These are phyloP conservation scores for Toxotes chatareus DNA, from an alignment of 2,113 vertebrate genomes.

Conservation along the genomic window DNA sequence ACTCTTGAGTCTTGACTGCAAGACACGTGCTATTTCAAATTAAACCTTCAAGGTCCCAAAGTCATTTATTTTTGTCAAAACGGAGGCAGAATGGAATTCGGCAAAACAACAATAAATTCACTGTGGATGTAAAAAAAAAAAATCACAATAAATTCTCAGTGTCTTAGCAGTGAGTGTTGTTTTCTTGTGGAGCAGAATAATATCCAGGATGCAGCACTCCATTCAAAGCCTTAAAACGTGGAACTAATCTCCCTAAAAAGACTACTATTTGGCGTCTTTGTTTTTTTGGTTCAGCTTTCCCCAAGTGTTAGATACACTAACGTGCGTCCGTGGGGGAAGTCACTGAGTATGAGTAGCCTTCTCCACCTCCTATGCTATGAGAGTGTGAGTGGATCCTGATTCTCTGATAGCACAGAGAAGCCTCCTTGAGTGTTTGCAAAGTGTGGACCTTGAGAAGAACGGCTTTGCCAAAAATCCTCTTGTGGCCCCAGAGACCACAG, in stretches of 20 bases:
- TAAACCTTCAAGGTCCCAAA: slow-evolving; percentile 85
- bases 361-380: slow-evolving; percentile 56
- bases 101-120: slow-evolving; percentile 83
- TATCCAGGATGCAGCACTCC: slow-evolving; percentile 76
- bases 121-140: slow-evolving; percentile 79
- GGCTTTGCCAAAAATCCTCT: slow-evolving; percentile 82
- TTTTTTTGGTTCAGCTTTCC: slow-evolving; percentile 68
- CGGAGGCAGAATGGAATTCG: slow-evolving; percentile 76
- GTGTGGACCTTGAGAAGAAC: slow-evolving; percentile 80
- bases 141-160: slow-evolving; percentile 81
- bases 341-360: slow-evolving; percentile 49
- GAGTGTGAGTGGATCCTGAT: slow-evolving; percentile 66
- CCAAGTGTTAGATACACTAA: slow-evolving; percentile 64
- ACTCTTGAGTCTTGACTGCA: slow-evolving; percentile 75
- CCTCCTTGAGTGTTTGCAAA: slow-evolving; percentile 75
- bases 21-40: slow-evolving; percentile 84
- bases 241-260: slow-evolving; percentile 82
- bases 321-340: slow-evolving; percentile 67
- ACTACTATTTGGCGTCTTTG: slow-evolving; percentile 72
- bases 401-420: slow-evolving; percentile 65
- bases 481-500: slow-evolving; percentile 79
- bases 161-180: slow-evolving; percentile 71
- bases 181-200: slow-evolving; percentile 74
- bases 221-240: slow-evolving; percentile 81
- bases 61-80: slow-evolving; percentile 84